These are phyloP conservation scores for Papilio polyxenes DNA, from an alignment of 1,140 invertebrate genomes.

Conservation along the genomic window DNA sequence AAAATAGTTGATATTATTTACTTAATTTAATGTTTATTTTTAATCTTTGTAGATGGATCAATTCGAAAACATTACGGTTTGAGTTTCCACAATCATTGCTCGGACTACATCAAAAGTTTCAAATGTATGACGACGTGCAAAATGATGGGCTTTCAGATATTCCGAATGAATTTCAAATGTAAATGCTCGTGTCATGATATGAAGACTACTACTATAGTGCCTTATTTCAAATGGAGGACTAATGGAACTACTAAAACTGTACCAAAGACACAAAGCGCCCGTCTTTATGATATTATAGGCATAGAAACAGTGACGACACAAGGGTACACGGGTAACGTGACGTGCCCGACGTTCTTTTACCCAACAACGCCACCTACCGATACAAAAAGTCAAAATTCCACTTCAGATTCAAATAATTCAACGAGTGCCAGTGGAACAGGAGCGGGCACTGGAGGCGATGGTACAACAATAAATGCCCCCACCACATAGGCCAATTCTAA, in stretches of 20 bases:
- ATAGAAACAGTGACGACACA: conserved; percentile 34
- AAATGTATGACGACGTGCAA: conserved; percentile 70
- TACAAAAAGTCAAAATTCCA: background rate
- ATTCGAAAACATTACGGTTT: conserved; percentile 66
- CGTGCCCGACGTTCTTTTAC: conserved; percentile 31
- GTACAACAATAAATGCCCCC: background rate
- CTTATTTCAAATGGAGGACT: conserved; percentile 66
- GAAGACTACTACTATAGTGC: conserved; percentile 61
- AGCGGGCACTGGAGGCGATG: background rate
- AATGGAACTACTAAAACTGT: conserved; percentile 60
- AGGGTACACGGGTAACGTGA: conserved; percentile 3
- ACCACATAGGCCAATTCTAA: background rate
- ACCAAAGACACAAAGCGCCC: conserved; percentile 55
- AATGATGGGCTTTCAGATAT: conserved; percentile 65
- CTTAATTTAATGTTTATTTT: background rate
- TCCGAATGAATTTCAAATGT: conserved; percentile 56
- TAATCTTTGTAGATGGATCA: conserved; percentile 46
- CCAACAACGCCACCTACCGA: background rate
- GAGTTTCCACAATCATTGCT: conserved; percentile 59
- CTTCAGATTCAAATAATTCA: conserved; percentile 1
- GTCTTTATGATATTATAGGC: conserved; percentile 61
- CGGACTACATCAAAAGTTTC: conserved; percentile 55
- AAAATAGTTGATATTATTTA: background rate
- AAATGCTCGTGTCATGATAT: conserved; percentile 67
- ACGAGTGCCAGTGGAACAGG: background rate